These are phyloP conservation scores for Fulmarus glacialis DNA, from an alignment of 2,113 vertebrate species.

Conservation along the genomic window DNA sequence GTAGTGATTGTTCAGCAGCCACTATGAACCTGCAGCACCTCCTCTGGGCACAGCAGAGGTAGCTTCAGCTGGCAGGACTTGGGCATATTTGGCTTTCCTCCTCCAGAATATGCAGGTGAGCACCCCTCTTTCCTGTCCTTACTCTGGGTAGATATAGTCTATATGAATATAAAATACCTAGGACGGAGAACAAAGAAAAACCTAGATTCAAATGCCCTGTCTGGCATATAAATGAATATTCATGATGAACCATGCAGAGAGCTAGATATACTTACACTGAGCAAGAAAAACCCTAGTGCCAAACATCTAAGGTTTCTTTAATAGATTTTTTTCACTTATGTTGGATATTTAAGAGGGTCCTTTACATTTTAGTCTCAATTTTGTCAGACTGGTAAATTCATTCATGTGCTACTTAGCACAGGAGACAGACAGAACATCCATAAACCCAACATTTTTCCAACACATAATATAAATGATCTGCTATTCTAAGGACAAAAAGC, in stretches of 20 bases:
- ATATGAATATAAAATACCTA: not conserved
- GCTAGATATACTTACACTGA: not conserved
- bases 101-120: not conserved
- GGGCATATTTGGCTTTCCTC: not conserved
- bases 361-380: conserved; percentile 13
- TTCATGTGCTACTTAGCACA: not conserved
- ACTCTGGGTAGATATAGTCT: not conserved
- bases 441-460: not conserved
- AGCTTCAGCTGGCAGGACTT: not conserved
- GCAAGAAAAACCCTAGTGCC: not conserved
- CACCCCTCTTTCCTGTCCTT: not conserved
- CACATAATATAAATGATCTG: not conserved
- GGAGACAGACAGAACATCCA: not conserved
- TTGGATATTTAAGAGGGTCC: not conserved
- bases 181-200: not conserved
- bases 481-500: conserved; percentile 15
- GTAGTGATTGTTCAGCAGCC: not conserved
- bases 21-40: not conserved
- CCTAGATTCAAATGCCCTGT: not conserved
- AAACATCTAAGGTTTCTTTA: not conserved
- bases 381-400: not conserved
- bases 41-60: not conserved
- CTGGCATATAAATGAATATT: not conserved
- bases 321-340: not conserved
- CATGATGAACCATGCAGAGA: not conserved